Evolutionary conservation across 2,797 vertebrate genomes (phyloP), one percentile per base, ranked within the genome.

Genomic region (Molossus alvarezi): DNA sequence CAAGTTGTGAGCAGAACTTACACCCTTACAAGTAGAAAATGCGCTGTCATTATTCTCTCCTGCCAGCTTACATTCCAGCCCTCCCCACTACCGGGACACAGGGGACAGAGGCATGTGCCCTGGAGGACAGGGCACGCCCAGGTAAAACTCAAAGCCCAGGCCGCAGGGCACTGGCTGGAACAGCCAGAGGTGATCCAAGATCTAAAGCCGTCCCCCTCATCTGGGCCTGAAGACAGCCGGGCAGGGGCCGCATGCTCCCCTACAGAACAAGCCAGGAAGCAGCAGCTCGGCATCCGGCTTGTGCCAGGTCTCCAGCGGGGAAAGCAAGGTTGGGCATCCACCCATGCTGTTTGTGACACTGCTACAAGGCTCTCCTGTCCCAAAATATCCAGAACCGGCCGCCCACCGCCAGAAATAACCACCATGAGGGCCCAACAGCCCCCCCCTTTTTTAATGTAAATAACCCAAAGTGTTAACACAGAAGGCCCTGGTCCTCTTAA

Each of bases 51-150:
- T 92, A 53, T 55, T 51, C 76, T 53, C 29, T 17, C 55, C 67
- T 57, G 77, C 41, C 57, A 10, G 73, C 60, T 82, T 72, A 23
- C 88, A 95, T 90, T 95, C 96, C 97, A 91, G 73, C 41, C 80
- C 87, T 71, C 91, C 87, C 71, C 76, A 65, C 69, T 53, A 21
- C 85, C 80, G 25, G 7, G 13, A 13, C 41, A 12, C 15, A 2
- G 18, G 33, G 17, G 25, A 55, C 4, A 57, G 76, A 9, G 60
- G 64, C 20, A 3, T 9, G 80, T 0, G 2, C 71, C 53, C 77
- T n/a, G n/a, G 29, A 37, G 55, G 60, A 91, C 64, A 73, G 33
- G 23, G 60, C 29, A 23, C 3, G 29, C 29, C 79, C 17, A 53
- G 71, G 58, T 51, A 51, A 76, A 76, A 67, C 58, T 23, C 90